Percentiles rank a stretch among this genome's conserved stretches.
Evolutionary conservation across 2,113 vertebrate species (phyloP).

Genomic region (Epinephelus moara): DNA sequence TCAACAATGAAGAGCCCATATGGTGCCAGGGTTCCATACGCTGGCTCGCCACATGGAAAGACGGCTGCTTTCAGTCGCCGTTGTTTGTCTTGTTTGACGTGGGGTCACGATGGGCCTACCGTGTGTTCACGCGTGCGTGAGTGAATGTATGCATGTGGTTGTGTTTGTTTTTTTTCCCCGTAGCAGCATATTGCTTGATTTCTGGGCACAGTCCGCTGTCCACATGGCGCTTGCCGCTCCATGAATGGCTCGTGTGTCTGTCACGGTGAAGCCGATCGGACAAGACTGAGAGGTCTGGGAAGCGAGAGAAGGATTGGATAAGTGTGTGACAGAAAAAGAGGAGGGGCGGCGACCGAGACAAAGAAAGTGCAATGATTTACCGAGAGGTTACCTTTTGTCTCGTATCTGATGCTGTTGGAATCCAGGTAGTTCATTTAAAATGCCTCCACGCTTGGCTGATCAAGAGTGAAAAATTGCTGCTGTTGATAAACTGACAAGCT

Average conservation of each 20-base stretch:
- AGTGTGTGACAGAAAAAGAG: slow-evolving; percentile 34
- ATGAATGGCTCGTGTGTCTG: slow-evolving; percentile 73
- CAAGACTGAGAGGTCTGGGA: slow-evolving; percentile 61
- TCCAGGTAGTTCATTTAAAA: slow-evolving; percentile 73
- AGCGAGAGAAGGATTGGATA: slow-evolving; percentile 32
- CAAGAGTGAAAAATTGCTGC: slow-evolving; percentile 76
- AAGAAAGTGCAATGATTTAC: slow-evolving; percentile 44
- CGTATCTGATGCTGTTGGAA: slow-evolving; percentile 46
- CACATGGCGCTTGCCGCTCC: slow-evolving; percentile 71
- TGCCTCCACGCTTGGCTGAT: slow-evolving; percentile 65
- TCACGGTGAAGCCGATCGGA: slow-evolving; percentile 66
- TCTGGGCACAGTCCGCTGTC: slow-evolving; percentile 76
- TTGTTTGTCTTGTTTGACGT: slow-evolving; percentile 81
- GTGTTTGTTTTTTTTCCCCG: slow-evolving; percentile 50
- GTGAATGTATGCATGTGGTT: slow-evolving; percentile 37
- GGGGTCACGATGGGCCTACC: slow-evolving; percentile 63
- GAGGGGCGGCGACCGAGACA: slow-evolving; percentile 38
- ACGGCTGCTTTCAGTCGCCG: slow-evolving; percentile 55
- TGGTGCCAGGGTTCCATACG: slow-evolving; percentile 67
- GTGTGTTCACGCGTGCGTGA: slow-evolving; percentile 45
- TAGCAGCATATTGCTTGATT: slow-evolving; percentile 77
- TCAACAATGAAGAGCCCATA: slow-evolving; percentile 79
- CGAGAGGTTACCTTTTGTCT: slow-evolving; percentile 64
- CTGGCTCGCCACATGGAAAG: slow-evolving; percentile 71
- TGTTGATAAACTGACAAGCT: slow-evolving; percentile 73